Evolutionary conservation across 2,113 vertebrate species (phyloP).

Genomic region (Falcunculus frontatus): DNA sequence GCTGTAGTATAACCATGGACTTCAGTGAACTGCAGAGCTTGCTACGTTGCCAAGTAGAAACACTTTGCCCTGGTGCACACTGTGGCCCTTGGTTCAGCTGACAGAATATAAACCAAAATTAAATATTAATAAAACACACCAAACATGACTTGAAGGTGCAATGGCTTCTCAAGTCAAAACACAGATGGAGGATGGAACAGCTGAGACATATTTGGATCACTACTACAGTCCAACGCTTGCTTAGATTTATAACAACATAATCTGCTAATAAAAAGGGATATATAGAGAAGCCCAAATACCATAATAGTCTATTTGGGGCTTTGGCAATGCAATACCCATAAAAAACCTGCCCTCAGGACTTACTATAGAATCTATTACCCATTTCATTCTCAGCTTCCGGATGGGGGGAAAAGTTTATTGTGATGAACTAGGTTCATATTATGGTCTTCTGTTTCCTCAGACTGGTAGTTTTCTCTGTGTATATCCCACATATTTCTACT

Average conservation of each 20-base stretch:
- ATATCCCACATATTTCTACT: slow-evolving; percentile 39
- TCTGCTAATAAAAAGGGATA: slow-evolving; percentile 56
- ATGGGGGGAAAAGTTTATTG: slow-evolving; percentile 3
- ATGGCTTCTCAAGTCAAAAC: slow-evolving; percentile 27
- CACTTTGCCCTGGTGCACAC: neutral
- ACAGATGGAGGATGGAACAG: neutral
- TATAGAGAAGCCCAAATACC: slow-evolving; percentile 33
- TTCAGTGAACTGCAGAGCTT: neutral
- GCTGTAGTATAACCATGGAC: neutral
- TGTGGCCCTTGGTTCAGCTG: neutral
- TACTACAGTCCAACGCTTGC: neutral
- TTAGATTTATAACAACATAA: slow-evolving; percentile 49
- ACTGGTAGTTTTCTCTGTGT: slow-evolving; percentile 27
- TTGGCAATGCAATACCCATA: slow-evolving; percentile 18
- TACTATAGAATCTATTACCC: slow-evolving; percentile 39
- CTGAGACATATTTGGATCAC: neutral
- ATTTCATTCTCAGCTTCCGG: slow-evolving; percentile 31
- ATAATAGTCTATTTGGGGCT: slow-evolving; percentile 5
- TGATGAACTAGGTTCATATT: slow-evolving; percentile 44
- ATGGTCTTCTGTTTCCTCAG: slow-evolving; percentile 30
- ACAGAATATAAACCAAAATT: slow-evolving; percentile 11
- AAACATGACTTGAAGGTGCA: slow-evolving; percentile 32
- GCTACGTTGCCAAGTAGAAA: neutral
- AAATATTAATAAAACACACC: slow-evolving; percentile 11
- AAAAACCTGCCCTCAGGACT: slow-evolving; percentile 39